These are phyloP conservation scores for Aphrocallistes beatrix DNA, from an alignment of 37 sponge, comb jelly and placozoan genomes.

Conservation along the genomic window DNA sequence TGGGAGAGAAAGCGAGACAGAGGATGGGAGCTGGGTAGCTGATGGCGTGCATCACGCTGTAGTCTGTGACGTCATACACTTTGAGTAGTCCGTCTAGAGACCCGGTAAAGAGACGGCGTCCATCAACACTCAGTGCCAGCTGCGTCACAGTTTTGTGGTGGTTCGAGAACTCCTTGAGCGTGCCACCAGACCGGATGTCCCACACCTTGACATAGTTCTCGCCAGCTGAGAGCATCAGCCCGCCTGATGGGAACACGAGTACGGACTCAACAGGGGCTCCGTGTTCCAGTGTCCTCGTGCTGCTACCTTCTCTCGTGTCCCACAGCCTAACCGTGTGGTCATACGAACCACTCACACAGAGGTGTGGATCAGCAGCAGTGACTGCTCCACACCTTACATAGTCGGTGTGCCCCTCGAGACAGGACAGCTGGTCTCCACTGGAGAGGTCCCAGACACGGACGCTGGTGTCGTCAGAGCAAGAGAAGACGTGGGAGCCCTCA, in stretches of 20 bases:
- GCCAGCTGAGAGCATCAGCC: slow-evolving; percentile 63
- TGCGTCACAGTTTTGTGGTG: slow-evolving; percentile 94
- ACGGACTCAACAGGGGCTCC: slow-evolving; percentile 81
- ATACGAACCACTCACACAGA: slow-evolving; percentile 67
- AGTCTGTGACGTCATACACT: slow-evolving; percentile 73
- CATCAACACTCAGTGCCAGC: slow-evolving; percentile 59
- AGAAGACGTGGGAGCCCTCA: slow-evolving; percentile 49
- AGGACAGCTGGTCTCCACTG: slow-evolving; percentile 27
- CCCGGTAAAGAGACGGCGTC: slow-evolving; percentile 68
- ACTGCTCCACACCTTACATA: slow-evolving; percentile 41
- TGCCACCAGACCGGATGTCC: slow-evolving; percentile 66
- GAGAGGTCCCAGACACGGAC: slow-evolving; percentile 79
- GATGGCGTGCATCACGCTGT: slow-evolving; percentile 65
- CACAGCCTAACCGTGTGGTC: slow-evolving; percentile 86
- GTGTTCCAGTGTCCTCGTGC: slow-evolving; percentile 48
- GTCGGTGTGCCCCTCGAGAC: slow-evolving; percentile 61
- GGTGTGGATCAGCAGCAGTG: slow-evolving; percentile 22
- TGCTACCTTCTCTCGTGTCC: slow-evolving; percentile 53
- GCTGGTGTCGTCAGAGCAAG: slow-evolving; percentile 74
- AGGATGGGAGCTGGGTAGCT: slow-evolving; percentile 83
- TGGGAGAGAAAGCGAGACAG: slow-evolving; percentile 68
- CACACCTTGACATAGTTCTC: slow-evolving; percentile 72
- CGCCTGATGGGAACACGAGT: slow-evolving; percentile 71
- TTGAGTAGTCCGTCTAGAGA: slow-evolving; percentile 73
- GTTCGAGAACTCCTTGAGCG: slow-evolving; percentile 62